Conservation (phyloP, 2,888 invertebrate species). For the Eilema griseolum region DNA sequence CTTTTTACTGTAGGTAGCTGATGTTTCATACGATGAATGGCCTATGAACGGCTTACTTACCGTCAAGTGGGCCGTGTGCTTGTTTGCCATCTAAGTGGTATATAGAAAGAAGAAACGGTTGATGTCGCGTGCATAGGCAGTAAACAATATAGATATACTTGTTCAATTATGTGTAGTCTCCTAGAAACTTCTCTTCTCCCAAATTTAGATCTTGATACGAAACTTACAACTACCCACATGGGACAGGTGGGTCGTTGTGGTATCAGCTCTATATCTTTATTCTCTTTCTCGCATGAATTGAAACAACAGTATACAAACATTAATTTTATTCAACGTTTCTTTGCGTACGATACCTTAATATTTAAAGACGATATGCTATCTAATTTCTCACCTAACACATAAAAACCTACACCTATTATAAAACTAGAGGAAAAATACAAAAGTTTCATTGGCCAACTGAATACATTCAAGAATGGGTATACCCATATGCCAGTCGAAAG, state of each 20-base stretch:
- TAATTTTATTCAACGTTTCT: slow-evolving; percentile 36
- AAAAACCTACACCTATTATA: slow-evolving; percentile 86
- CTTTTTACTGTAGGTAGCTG: no score
- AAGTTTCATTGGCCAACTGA: slow-evolving; percentile 90
- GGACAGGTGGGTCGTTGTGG: background rate
- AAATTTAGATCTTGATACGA: no score
- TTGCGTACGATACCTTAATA: slow-evolving; percentile 33
- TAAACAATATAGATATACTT: no score
- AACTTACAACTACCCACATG: no score
- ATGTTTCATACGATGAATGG: no score
- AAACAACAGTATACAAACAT: background rate
- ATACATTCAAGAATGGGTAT: slow-evolving; percentile 93
- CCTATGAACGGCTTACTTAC: no score
- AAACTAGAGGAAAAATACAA: slow-evolving; percentile 89
- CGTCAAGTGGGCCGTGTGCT: no score
- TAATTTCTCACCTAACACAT: slow-evolving; percentile 90
- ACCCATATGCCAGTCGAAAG: slow-evolving; percentile 93
- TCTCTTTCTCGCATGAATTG: background rate
- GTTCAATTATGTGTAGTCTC: no score
- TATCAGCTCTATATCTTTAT: background rate
- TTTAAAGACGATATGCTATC: slow-evolving; percentile 88
- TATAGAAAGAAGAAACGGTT: no score
- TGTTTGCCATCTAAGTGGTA: no score
- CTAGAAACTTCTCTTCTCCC: no score
- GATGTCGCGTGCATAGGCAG: no score